These are phyloP conservation scores for Nasonia longicornis DNA, from an alignment of 1,140 invertebrate genomes.

Conservation along the genomic window DNA sequence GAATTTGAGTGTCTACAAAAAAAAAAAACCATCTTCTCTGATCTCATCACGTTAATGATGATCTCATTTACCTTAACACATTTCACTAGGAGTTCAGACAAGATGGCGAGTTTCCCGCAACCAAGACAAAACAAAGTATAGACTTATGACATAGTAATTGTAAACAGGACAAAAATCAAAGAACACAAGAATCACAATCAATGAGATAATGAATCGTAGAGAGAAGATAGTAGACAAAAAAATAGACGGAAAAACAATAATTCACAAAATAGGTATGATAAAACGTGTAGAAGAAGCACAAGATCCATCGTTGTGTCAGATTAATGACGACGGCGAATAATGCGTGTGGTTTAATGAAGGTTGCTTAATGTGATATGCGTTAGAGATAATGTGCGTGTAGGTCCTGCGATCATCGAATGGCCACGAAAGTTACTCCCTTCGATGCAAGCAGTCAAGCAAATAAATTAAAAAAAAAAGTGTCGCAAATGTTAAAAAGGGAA, in stretches of 20 bases:
- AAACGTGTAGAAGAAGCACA: not conserved
- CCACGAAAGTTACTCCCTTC: not conserved
- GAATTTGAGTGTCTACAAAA: not conserved
- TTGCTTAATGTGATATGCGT: not conserved
- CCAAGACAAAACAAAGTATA: slow-evolving; percentile 19
- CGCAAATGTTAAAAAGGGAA: not conserved
- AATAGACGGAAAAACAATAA: slow-evolving; percentile 17
- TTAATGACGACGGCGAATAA: not conserved
- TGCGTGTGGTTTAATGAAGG: not conserved
- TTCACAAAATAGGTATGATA: not conserved
- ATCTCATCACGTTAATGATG: not conserved
- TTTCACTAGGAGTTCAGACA: slow-evolving; percentile 22
- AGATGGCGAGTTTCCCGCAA: slow-evolving; percentile 34
- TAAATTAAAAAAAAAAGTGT: not conserved
- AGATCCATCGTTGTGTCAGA: not conserved
- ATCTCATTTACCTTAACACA: slow-evolving; percentile 11
- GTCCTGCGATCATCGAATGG: slow-evolving; percentile 12
- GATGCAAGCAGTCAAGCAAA: not conserved
- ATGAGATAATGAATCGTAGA: not conserved
- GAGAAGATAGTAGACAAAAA: not conserved
- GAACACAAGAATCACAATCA: slow-evolving; percentile 9
- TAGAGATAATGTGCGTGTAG: not conserved
- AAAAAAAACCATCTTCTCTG: slow-evolving; percentile 10
- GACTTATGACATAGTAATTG: not conserved
- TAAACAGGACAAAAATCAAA: slow-evolving; percentile 6